These are phyloP conservation scores for Dryocosmus kuriphilus DNA, from an alignment of 2,888 invertebrate species.

Conservation along the genomic window DNA sequence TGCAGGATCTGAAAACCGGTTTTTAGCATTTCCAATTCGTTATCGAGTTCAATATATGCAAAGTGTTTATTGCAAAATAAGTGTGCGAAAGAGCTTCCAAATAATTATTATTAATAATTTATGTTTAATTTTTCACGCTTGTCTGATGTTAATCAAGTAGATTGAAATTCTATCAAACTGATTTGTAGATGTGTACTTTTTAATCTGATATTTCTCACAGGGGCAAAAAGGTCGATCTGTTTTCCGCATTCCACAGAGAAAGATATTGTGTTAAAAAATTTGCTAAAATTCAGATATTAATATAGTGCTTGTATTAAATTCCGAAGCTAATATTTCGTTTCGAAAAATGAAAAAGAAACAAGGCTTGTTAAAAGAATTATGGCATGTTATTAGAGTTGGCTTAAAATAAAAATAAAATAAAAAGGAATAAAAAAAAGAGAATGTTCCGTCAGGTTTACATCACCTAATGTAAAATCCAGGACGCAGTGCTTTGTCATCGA, in stretches of 20 bases:
- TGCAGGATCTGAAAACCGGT: slow-evolving; percentile 26
- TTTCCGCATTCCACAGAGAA: slow-evolving; percentile 29
- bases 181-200: slow-evolving; percentile 10
- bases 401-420: neutral
- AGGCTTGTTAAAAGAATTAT: too few relatives aligned
- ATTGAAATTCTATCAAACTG: neutral
- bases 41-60: slow-evolving; percentile 31
- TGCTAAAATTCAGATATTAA: too few relatives aligned
- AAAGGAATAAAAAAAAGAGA: too few relatives aligned
- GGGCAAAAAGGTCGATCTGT: slow-evolving; percentile 12
- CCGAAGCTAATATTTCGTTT: too few relatives aligned
- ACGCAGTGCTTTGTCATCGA: slow-evolving; percentile 20
- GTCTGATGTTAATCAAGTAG: neutral
- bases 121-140: neutral
- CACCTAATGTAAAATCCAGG: neutral
- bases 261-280: neutral
- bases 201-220: slow-evolving; percentile 18
- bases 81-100: neutral
- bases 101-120: neutral
- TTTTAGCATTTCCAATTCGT: slow-evolving; percentile 33
- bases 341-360: neutral
- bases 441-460: slow-evolving; percentile 1
- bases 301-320: too few relatives aligned
- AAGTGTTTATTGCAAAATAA: slow-evolving; percentile 17
- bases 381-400: too few relatives aligned